phyloP scores from a whole-genome alignment of 2,888 invertebrate species.

The Notodonta ziczac region DNA sequence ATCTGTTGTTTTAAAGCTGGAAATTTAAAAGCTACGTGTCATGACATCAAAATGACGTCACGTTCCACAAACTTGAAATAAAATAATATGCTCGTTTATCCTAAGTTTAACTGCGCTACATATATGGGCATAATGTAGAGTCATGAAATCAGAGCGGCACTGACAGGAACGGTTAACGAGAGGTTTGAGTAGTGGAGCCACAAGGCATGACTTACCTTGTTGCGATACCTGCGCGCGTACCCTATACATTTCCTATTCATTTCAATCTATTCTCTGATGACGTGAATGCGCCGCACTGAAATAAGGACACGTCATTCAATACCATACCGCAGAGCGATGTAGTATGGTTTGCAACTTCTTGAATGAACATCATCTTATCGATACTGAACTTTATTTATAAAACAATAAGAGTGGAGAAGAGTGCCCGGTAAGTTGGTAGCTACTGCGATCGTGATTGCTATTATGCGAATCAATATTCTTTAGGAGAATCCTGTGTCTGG shows the following conservation, averaged over 20 bases:
- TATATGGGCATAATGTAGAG: constrained; percentile 3
- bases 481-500: constrained; percentile 33
- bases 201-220: constrained; percentile 10
- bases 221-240: constrained; percentile 26
- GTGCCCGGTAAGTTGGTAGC: constrained; percentile 26
- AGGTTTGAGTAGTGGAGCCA: constrained; percentile 12
- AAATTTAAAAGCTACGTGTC: not conserved
- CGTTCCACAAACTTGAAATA: not conserved
- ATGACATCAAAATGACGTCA: not conserved
- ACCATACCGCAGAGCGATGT: constrained; percentile 56
- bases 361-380: constrained; percentile 18
- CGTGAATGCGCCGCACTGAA: constrained; percentile 57
- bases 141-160: constrained; percentile 12
- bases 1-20: not conserved
- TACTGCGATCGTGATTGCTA: constrained; percentile 38
- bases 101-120: not conserved
- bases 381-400: constrained; percentile 40
- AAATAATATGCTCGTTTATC: not conserved
- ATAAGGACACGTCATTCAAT: constrained; percentile 74
- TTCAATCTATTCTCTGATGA: constrained; percentile 48
- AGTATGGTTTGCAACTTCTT: constrained; percentile 33
- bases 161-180: constrained; percentile 23
- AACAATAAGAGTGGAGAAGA: constrained; percentile 27
- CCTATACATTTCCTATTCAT: constrained; percentile 42
- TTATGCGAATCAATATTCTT: constrained; percentile 47